Evolutionary conservation across 2,888 invertebrate genomes (phyloP).

Genomic region (Strigamia transsilvanica): DNA sequence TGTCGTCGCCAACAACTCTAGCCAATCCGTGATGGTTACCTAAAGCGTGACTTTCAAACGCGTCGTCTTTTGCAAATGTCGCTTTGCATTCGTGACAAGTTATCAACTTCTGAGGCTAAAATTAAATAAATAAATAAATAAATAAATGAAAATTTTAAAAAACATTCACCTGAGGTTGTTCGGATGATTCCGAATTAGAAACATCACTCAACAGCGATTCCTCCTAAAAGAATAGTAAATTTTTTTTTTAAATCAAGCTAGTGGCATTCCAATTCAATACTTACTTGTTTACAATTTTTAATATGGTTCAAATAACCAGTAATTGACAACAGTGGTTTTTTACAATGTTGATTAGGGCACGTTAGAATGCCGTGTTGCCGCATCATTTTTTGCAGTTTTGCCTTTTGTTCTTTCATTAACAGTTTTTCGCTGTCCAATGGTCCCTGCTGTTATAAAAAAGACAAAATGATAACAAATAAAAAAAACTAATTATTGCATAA

Average conservation of each 20-base stretch:
- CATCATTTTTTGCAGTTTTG: slow-evolving; percentile 33
- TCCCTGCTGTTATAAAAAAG: neutral
- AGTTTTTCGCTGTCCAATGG: slow-evolving; percentile 10
- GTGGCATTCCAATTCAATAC: neutral
- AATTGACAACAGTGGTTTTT: slow-evolving; percentile 24
- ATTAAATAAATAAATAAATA: neutral
- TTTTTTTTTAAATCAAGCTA: neutral
- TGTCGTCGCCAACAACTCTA: neutral
- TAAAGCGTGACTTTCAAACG: slow-evolving; percentile 3
- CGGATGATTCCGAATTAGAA: neutral
- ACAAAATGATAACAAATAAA: neutral
- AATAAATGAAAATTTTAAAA: neutral
- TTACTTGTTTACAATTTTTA: slow-evolving; percentile 46
- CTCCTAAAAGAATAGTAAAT: neutral
- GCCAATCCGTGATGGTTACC: neutral
- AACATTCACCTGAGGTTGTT: neutral
- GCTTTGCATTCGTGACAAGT: neutral
- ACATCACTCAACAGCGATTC: neutral
- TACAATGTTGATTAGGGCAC: slow-evolving; percentile 27
- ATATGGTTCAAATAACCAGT: slow-evolving; percentile 25
- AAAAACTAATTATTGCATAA: neutral
- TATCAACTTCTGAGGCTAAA: neutral
- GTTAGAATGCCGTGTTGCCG: slow-evolving; percentile 20
- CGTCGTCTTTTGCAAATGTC: neutral
- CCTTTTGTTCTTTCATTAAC: slow-evolving; percentile 37